Conservation (phyloP, 2,797 vertebrate genomes). For the Podarcis lilfordi region DNA sequence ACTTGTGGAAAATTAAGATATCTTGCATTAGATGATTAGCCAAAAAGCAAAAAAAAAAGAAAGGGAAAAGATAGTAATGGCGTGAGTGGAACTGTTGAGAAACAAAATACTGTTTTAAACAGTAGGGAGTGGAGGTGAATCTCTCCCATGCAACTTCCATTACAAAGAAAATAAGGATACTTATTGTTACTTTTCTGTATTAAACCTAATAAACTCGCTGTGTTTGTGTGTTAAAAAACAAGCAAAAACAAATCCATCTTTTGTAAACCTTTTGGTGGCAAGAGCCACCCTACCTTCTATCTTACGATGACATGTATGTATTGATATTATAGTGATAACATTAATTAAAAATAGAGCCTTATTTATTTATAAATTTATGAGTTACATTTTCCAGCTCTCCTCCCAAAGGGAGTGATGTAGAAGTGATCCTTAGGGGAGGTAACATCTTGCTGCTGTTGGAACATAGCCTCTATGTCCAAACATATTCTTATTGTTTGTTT, state of each 20-base stretch:
- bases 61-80: background rate
- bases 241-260: background rate
- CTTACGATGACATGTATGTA: background rate
- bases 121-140: background rate
- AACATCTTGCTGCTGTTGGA: background rate
- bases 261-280: no score
- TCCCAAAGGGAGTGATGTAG: background rate
- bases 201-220: background rate
- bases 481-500: constrained; percentile 19
- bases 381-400: background rate
- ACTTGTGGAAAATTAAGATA: background rate
- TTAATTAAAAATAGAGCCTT: background rate
- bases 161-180: background rate
- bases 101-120: background rate
- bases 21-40: no score
- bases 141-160: background rate
- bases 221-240: background rate
- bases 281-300: background rate
- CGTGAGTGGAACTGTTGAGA: background rate
- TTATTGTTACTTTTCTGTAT: background rate
- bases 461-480: background rate
- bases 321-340: background rate
- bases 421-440: background rate
- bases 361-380: background rate
- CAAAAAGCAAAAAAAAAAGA: background rate